Percentiles rank a stretch among this genome's conserved stretches.
These are phyloP conservation scores for Colossoma macropomum DNA, from an alignment of 2,113 vertebrate genomes.

Conservation along the genomic window DNA sequence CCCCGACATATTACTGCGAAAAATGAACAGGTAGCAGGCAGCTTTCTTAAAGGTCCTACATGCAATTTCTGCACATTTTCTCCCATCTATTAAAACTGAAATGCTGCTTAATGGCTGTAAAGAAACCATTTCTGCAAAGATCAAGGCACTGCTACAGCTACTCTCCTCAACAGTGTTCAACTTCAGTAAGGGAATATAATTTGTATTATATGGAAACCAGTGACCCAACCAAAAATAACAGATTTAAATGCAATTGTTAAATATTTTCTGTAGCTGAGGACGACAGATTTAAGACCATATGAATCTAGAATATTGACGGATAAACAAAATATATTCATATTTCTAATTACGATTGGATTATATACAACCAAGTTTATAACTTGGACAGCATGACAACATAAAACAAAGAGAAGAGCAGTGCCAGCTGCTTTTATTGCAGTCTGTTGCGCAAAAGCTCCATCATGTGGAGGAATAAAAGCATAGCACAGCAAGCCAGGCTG, in stretches of 20 bases:
- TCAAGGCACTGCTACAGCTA: background rate
- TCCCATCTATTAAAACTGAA: background rate
- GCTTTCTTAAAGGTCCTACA: background rate
- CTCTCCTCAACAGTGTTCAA: background rate
- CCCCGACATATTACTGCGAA: background rate
- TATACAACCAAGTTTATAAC: background rate
- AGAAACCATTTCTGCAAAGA: background rate
- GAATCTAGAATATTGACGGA: background rate
- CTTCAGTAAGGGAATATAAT: background rate
- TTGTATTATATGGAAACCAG: background rate
- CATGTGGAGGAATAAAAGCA: slow-evolving; percentile 48
- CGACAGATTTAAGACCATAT: too few relatives aligned
- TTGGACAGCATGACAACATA: background rate
- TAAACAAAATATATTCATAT: background rate
- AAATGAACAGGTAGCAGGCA: slow-evolving; percentile 3
- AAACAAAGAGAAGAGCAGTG: background rate
- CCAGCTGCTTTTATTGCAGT: background rate
- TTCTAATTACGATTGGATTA: background rate
- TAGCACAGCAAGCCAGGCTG: background rate
- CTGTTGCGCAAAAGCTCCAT: slow-evolving; percentile 60
- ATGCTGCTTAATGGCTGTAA: background rate
- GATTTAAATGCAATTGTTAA: too few relatives aligned
- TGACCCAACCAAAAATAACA: too few relatives aligned
- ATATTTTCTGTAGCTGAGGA: too few relatives aligned
- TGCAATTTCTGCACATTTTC: background rate